These are phyloP conservation scores for Phrynocephalus guinanensis DNA, from an alignment of 2,797 vertebrate genomes.

Conservation along the genomic window DNA sequence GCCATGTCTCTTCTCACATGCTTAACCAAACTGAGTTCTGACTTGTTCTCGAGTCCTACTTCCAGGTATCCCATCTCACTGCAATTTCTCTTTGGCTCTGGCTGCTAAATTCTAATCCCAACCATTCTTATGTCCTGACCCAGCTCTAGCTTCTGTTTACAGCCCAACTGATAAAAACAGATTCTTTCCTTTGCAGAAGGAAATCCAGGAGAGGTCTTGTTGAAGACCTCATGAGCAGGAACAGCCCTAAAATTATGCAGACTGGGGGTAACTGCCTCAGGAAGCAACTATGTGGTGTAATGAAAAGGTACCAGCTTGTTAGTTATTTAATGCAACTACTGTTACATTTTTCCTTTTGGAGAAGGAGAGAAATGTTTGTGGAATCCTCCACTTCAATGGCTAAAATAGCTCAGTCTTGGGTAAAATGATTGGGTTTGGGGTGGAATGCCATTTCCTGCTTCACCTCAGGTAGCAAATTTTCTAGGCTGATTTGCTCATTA, in stretches of 20 bases:
- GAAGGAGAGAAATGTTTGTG: not conserved
- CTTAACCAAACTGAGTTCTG: not conserved
- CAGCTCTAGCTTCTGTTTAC: too few species aligned
- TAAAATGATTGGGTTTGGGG: too few species aligned
- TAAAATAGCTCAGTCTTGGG: not conserved
- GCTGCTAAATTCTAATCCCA: too few species aligned
- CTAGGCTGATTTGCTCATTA: not conserved
- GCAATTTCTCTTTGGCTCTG: too few species aligned
- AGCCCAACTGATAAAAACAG: not conserved
- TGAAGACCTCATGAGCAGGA: too few species aligned
- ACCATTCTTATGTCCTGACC: too few species aligned
- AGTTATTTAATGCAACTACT: not conserved
- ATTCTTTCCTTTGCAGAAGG: not conserved
- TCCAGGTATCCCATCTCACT: too few species aligned
- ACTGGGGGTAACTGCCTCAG: not conserved
- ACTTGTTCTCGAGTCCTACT: not conserved
- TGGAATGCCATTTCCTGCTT: not conserved
- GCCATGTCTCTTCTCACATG: not conserved
- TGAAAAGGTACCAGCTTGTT: not conserved
- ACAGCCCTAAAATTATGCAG: not conserved
- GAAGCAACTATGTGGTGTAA: too few species aligned
- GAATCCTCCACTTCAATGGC: not conserved
- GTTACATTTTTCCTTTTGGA: not conserved
- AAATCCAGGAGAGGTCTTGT: not conserved
- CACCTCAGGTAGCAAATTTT: not conserved